phyloP scores from a whole-genome alignment of 2,888 invertebrate genomes.

The Drosophila gaucha region DNA sequence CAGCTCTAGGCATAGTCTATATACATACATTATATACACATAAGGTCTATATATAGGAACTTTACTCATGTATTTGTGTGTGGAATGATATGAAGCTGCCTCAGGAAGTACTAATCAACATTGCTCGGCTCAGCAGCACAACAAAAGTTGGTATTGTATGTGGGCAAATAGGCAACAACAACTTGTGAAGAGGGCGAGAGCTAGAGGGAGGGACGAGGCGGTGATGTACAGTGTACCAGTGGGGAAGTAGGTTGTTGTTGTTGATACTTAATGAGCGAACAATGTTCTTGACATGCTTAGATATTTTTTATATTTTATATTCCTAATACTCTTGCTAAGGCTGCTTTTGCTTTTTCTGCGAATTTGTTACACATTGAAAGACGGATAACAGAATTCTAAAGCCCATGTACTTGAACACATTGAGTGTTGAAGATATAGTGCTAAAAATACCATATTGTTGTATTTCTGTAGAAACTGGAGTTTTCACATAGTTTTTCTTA shows the following conservation, averaged over 20 bases:
- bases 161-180: constrained; percentile 45
- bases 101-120: constrained; percentile 80
- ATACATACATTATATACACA: neutral
- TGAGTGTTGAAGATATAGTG: neutral
- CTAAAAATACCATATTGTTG: too few relatives aligned
- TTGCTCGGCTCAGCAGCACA: constrained; percentile 47
- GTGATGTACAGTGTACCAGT: neutral
- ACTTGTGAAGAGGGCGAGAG: neutral
- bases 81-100: constrained; percentile 68
- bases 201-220: neutral
- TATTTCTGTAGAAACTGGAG: too few relatives aligned
- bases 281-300: constrained; percentile 77
- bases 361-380: neutral
- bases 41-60: constrained; percentile 13
- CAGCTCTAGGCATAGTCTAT: constrained; percentile 44
- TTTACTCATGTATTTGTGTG: constrained; percentile 12
- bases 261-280: constrained; percentile 69
- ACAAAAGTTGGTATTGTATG: constrained; percentile 69
- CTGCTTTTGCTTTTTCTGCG: neutral
- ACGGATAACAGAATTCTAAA: neutral
- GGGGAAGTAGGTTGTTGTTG: constrained; percentile 26
- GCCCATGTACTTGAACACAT: neutral
- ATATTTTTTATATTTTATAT: constrained; percentile 48
- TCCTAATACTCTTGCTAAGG: constrained; percentile 5
- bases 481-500: neutral